Evolutionary conservation across 2,113 vertebrate species (phyloP), one percentile per base, ranked within the genome.

Genomic region (Cottus gobio): DNA sequence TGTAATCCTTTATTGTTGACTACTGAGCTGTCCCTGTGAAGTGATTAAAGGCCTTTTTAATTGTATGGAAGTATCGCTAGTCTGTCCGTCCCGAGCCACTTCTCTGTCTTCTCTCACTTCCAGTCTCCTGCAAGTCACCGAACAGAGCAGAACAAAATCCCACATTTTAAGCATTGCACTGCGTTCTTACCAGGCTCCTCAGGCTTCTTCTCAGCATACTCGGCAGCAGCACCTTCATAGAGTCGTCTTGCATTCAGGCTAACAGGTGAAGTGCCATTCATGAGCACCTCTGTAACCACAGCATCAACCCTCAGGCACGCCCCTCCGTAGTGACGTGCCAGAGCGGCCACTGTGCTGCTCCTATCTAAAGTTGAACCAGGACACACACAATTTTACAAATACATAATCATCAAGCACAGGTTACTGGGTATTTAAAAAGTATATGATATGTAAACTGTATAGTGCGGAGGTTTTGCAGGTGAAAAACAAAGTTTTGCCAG

Each of bases 271-370:
- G n/a, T 89, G 7, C 94, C 87, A 0, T 93, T 91, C 0, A 85
- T 85, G 36, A 97, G 78, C n/a, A 94, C 95, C 52, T 97, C 95
- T 73, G 92, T 84, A 30, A 99, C 91, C 39, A 96, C 72, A 0
- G 91, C 34, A 16, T 99, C 95, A 0, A 99, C 79, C 75, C 66
- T 95, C 71, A 99, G 71, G 85, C 92, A 95, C 1, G 90, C 91
- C 0, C 91, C 93, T 0, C 71, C 88, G 0, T 97, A 99, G 79
- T 94, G 83, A 52, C 37, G 90, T 3, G 96, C 96, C 58, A 98
- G 74, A 61, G 67, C 84, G 0, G 85, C 71, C 0, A 96, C 94
- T 0, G 86, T 83, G 0, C 62, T 66, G 0, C 95, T 94, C 84
- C 96, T 97, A 37, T 93, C 98, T 99, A 61, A 52, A 70, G 28